A percentile compares a stretch with the other conserved stretches of the same genome.
Evolutionary conservation across 2,797 vertebrate genomes (phyloP).

Genomic region (Catostomus latipinnis): DNA sequence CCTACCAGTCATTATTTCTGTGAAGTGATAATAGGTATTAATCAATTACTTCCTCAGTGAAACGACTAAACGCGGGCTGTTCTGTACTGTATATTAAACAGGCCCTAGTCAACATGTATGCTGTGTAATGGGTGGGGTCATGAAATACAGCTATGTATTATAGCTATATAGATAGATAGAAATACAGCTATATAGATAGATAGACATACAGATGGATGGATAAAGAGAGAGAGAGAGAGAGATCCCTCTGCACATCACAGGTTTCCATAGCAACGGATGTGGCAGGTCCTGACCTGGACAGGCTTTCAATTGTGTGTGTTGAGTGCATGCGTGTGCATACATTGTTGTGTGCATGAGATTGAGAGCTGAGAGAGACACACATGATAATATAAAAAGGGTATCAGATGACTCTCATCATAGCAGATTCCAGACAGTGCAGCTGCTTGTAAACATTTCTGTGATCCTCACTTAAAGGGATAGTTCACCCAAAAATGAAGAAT

Average conservation of each 20-base stretch:
- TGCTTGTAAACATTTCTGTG: slow-evolving; percentile 4
- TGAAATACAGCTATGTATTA: slow-evolving; percentile 41
- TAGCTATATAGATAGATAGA: too few species aligned
- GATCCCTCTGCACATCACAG: slow-evolving; percentile 79
- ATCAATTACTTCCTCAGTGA: background rate
- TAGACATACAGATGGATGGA: too few species aligned
- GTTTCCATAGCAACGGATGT: slow-evolving; percentile 83
- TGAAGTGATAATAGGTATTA: slow-evolving; percentile 3
- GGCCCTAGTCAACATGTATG: background rate
- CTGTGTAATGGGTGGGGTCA: background rate
- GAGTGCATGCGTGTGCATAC: slow-evolving; percentile 33
- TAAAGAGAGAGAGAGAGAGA: background rate
- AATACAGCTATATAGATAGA: too few species aligned
- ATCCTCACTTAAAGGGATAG: too few species aligned
- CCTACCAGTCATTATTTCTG: slow-evolving; percentile 18
- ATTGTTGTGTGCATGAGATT: background rate
- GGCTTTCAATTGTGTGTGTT: slow-evolving; percentile 71
- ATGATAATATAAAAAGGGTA: background rate
- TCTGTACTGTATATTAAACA: slow-evolving; percentile 15
- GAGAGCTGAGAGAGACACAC: background rate
- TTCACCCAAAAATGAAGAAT: too few species aligned
- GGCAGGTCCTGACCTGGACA: slow-evolving; percentile 80
- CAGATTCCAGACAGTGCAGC: slow-evolving; percentile 1
- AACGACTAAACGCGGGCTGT: slow-evolving; percentile 9
- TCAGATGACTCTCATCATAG: background rate